These are phyloP conservation scores for Desmophyllum pertusum DNA, from an alignment of 92 coral and sea anemone species.

Conservation along the genomic window DNA sequence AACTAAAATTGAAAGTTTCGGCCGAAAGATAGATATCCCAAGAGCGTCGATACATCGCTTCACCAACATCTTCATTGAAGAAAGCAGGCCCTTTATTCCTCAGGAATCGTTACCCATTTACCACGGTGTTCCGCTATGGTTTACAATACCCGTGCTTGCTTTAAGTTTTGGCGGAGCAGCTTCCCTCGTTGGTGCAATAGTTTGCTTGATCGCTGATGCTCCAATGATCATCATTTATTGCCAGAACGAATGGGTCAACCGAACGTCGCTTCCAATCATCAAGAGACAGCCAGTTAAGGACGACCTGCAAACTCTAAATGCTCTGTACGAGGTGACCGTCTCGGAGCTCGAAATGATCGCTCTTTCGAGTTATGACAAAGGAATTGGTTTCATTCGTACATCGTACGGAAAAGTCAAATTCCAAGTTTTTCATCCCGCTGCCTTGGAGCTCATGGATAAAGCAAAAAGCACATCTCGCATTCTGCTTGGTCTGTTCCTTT, in stretches of 20 bases:
- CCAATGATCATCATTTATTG: conserved; percentile 2
- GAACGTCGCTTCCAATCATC: conserved; percentile 23
- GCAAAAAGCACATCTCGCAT: conserved; percentile 18
- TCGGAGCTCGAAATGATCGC: conserved; percentile 9
- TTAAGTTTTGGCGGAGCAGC: conserved; percentile 21
- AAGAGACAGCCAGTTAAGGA: conserved; percentile 11
- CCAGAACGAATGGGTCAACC: conserved; percentile 26
- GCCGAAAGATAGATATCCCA: conserved; percentile 1
- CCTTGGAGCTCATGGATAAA: conserved; percentile 26
- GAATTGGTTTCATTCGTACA: neutral
- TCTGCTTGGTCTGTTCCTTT: conserved; percentile 4
- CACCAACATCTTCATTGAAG: conserved; percentile 29
- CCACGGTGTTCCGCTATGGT: conserved; percentile 17
- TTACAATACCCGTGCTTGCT: neutral
- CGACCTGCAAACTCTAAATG: conserved; percentile 19
- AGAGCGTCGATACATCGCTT: conserved; percentile 13
- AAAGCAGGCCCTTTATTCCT: conserved; percentile 19
- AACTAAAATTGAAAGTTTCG: neutral
- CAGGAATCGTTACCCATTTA: neutral
- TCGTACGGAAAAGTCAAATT: conserved; percentile 4
- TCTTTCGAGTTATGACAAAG: neutral
- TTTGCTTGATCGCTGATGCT: conserved; percentile 1
- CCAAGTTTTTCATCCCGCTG: conserved; percentile 30
- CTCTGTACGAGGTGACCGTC: conserved; percentile 4
- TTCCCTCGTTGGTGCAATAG: neutral